These are phyloP conservation scores for Hylia prasina DNA, from an alignment of 2,113 vertebrate genomes.

Conservation along the genomic window DNA sequence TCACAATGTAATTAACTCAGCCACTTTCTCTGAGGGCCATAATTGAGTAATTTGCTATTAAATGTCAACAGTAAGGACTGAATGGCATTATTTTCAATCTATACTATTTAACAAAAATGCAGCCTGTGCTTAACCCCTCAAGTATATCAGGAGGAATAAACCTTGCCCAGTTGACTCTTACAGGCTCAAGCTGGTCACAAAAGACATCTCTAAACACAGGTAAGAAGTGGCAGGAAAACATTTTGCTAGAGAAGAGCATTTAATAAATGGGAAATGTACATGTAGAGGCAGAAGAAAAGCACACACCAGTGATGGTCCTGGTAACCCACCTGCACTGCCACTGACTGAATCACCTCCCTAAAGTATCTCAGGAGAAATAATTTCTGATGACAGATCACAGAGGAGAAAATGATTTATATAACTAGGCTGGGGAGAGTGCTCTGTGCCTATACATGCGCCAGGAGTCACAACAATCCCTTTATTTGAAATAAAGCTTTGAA, in stretches of 20 bases:
- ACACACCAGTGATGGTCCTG: not conserved
- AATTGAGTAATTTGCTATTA: not conserved
- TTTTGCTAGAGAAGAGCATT: not conserved
- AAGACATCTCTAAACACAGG: not conserved
- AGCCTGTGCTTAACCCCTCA: not conserved
- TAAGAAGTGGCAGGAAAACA: not conserved
- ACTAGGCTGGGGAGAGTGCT: not conserved
- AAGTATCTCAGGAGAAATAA: not conserved
- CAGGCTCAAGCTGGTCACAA: not conserved
- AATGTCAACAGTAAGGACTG: not conserved
- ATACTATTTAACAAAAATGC: not conserved
- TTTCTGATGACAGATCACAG: not conserved
- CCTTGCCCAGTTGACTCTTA: not conserved
- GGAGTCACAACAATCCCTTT: not conserved
- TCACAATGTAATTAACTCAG: not conserved
- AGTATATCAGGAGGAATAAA: not conserved
- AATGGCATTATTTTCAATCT: not conserved
- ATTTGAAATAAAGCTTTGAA: not conserved
- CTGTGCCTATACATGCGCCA: not conserved
- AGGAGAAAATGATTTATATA: not conserved
- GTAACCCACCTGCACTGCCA: not conserved
- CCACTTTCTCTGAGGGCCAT: not conserved
- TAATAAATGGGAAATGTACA: not conserved
- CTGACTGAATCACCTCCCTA: not conserved
- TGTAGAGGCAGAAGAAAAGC: not conserved